Percentiles rank a stretch among this genome's conserved stretches.
Conservation (phyloP, 2,113 vertebrate species). For the Daboia siamensis region DNA sequence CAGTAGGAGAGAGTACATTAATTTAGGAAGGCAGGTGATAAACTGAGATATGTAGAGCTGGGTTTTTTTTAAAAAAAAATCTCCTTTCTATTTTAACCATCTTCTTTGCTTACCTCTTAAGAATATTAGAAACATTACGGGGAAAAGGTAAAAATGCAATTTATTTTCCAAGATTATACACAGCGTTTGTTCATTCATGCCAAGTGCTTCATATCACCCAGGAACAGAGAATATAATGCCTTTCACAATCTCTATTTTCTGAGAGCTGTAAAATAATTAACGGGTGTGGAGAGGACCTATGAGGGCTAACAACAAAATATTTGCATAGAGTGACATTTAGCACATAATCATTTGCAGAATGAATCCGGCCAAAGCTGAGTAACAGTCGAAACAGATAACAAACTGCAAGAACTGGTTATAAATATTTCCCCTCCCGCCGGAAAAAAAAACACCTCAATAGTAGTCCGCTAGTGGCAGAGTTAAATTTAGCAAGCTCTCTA, state of each 20-base stretch:
- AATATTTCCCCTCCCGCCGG: background rate
- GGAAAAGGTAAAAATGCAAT: background rate
- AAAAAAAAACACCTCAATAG: background rate
- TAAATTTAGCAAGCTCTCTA: slow-evolving; percentile 6
- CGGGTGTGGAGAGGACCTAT: slow-evolving; percentile 27
- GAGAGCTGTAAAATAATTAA: slow-evolving; percentile 42
- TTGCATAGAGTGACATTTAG: slow-evolving; percentile 48
- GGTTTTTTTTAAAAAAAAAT: background rate
- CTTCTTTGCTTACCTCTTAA: background rate
- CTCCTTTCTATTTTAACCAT: background rate
- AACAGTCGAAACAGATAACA: slow-evolving; percentile 3
- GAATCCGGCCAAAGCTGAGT: slow-evolving; percentile 7
- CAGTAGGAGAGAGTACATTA: background rate
- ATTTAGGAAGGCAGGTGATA: background rate
- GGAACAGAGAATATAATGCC: background rate
- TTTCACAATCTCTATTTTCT: slow-evolving; percentile 14
- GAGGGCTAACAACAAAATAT: slow-evolving; percentile 13
- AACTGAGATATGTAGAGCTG: background rate
- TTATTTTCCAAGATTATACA: background rate
- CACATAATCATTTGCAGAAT: slow-evolving; percentile 4
- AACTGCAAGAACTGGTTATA: slow-evolving; percentile 11
- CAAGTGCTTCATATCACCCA: background rate
- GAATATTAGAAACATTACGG: background rate
- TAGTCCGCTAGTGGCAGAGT: background rate
- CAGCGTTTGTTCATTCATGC: background rate